Evolutionary conservation across 1,140 invertebrate genomes (phyloP), one percentile per base, ranked within the genome.

Genomic region (Micrasema minimum): DNA sequence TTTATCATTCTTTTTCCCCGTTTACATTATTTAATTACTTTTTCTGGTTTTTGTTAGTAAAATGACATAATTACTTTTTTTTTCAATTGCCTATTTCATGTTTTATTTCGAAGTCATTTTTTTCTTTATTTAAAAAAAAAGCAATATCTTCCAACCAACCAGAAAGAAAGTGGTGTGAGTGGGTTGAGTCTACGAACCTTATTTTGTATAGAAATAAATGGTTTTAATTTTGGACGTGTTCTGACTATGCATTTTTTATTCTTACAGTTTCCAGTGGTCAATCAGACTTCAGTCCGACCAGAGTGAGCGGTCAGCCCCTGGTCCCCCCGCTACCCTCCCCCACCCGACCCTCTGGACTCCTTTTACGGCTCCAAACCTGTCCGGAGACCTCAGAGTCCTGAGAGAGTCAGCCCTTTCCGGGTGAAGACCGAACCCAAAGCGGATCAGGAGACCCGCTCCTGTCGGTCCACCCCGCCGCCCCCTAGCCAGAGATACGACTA

Each of bases 401-500:
- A 90, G 79, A 87, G 85, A 0, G 81, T 81, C 74, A 82, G 78
- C 80, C 88, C 86, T 78, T 85, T 88, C 77, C 85, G 81, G 72
- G 82, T 82, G 76, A 83, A 84, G 66, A 78, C 85, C 66, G 82
- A 85, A 71, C 80, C 82, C 46, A 91, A 91, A 81, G 85, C 88
- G 76, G 77, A 75, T 20, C 66, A 67, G 14, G 74, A 75, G 38
- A 37, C 51, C 14, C 26, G 67, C 59, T 82, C 85, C 23, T 85
- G 85, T 72, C 77, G 82, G 4, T 79, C 81, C 11, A 81, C 80
- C 69, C 85, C 86, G 11, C 85, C 87, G 0, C 75, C 84, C 7
- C 78, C 79, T 0, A 79, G 85, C 6, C 78, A 85, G 23, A 83
- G 83, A 26, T 88, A 90, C 71, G 83, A 87, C 0, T 90, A 90